Percentiles rank a stretch among this genome's conserved stretches.
phyloP scores from a whole-genome alignment of 2,113 vertebrate species.

The Neomonachus schauinslandi region DNA sequence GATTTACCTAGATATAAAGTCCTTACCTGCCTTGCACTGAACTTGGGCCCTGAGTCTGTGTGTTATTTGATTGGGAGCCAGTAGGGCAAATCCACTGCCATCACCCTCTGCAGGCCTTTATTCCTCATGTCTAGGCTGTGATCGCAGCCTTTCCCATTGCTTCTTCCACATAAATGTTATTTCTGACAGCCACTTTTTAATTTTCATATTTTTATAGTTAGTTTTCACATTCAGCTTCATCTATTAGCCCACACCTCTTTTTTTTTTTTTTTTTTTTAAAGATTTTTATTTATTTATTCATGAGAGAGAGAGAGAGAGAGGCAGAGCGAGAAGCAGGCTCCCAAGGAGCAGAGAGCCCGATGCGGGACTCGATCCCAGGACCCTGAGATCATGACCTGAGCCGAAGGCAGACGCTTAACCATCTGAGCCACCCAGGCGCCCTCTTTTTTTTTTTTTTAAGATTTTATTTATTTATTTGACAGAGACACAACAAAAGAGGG shows the following conservation, averaged over 20 bases:
- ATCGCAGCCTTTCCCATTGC: neutral
- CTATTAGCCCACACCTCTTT: neutral
- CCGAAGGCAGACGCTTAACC: no score
- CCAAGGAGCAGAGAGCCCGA: no score
- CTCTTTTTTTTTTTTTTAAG: neutral
- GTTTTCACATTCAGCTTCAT: neutral
- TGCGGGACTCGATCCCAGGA: no score
- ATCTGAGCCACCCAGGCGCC: no score
- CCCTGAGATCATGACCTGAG: no score
- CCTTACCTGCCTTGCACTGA: neutral
- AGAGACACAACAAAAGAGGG: no score
- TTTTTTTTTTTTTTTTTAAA: neutral
- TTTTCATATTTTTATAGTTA: neutral
- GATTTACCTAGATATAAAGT: neutral
- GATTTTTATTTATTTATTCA: no score
- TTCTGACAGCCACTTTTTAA: neutral
- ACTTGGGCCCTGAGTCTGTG: neutral
- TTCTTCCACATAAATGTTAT: neutral
- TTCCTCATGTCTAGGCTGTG: neutral
- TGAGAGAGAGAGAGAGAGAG: no score
- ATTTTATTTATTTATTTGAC: no score
- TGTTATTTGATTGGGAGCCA: neutral
- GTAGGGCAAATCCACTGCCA: neutral
- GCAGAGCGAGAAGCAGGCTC: no score
- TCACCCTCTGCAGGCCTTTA: neutral